Conservation (phyloP, 2,113 vertebrate species). For the Nibea albiflora region DNA sequence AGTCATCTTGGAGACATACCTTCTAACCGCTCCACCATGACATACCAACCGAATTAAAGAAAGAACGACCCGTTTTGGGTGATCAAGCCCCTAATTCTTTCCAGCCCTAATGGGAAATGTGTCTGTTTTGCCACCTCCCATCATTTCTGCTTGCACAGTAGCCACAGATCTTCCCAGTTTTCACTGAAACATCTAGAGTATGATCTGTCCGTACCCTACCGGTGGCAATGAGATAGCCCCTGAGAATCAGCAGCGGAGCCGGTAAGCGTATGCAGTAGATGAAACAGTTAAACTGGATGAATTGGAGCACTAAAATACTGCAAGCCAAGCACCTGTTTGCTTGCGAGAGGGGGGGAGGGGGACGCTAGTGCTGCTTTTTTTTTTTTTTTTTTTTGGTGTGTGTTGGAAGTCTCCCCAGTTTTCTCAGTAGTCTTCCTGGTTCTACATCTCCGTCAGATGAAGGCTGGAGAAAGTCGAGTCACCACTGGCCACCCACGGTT, state of each 20-base stretch:
- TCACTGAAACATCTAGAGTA: not conserved
- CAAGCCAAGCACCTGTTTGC: conserved; percentile 56
- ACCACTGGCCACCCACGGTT: conserved; percentile 43
- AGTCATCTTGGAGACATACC: conserved; percentile 7
- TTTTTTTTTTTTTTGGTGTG: conserved; percentile 29
- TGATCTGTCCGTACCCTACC: conserved; percentile 8
- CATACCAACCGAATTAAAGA: not conserved
- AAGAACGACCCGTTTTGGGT: conserved; percentile 16
- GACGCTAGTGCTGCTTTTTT: conserved; percentile 65
- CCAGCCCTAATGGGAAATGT: conserved; percentile 1
- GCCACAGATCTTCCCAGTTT: not conserved
- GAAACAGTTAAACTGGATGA: conserved; percentile 64
- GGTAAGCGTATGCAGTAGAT: conserved; percentile 67
- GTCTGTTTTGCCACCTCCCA: conserved; percentile 8
- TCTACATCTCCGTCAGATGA: conserved; percentile 57
- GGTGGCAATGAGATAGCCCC: conserved; percentile 60
- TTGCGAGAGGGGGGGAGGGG: conserved; percentile 12
- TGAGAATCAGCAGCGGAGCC: conserved; percentile 69
- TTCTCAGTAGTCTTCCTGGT: conserved; percentile 71
- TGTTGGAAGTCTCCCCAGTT: conserved; percentile 49
- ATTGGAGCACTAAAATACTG: conserved; percentile 62
- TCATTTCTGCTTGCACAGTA: not conserved
- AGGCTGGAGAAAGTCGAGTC: conserved; percentile 54
- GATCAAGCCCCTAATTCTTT: not conserved
- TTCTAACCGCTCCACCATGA: not conserved